Evolutionary conservation across 2,113 vertebrate species (phyloP), one percentile per base, ranked within the genome.

Genomic region (Menura novaehollandiae): DNA sequence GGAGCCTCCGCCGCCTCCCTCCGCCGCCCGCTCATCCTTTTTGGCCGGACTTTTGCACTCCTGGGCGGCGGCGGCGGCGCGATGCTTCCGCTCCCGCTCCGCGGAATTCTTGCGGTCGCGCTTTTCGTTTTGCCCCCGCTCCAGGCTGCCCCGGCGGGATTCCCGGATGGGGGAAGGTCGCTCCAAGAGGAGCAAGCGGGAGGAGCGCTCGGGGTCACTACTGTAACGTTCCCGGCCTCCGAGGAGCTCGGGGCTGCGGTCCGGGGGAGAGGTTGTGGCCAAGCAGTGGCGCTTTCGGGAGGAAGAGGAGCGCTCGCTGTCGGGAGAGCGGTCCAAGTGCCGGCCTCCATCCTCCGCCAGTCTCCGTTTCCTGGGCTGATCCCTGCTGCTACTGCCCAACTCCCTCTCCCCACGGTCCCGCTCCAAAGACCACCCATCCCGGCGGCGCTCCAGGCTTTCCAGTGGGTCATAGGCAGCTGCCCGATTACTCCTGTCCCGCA

Each of bases 361-460:
- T 9, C 99, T 98, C 46, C 99, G 98, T 89, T 99, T 99, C 79
- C 99, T 98, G 6, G 98, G 98, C 56, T 98, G 98, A 71, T 99
- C 99, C 89, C 99, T 98, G 64, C 97, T 95, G 67, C 97, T 94
- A 35, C 95, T 98, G 95, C 98, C 97, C 73, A 98, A 68, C 23
- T 98, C 98, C 96, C 98, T 96, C 87, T 99, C 98, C 91, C 98
- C 97, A 32, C 98, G 97, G 83, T 98, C 99, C 94, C 99, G 97
- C 91, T 99, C 99, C 97, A 99, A 96, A 91, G 99, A 99, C 99
- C 99, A 99, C 41, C 99, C 98, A 47, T 99, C 99, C 81, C 99
- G 97, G 67, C 99, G 98, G 35, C 99, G 98, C 74, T 99, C 99
- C 66, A 99, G 95, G 95, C 99, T 99, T 91, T 99, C 99, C 76